Evolutionary conservation across 92 coral and sea anemone genomes (phyloP), one percentile per base, ranked within the genome.

Genomic region (Epizoanthus scotinus): DNA sequence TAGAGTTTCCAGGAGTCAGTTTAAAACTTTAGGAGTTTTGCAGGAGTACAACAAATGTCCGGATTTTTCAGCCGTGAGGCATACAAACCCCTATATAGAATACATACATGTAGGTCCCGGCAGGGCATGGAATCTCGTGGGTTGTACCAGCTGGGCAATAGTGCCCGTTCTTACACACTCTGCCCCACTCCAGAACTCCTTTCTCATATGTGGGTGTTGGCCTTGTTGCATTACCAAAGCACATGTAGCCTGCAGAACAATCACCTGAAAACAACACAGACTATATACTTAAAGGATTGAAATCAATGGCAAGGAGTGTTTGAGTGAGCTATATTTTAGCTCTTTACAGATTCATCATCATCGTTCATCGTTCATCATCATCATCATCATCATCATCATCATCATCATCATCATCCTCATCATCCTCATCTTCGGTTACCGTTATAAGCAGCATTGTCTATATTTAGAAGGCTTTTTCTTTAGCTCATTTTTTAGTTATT

Each of bases 121-220:
- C 70, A 20, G 99, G 99, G 71, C 99, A 95, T 0, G 85, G 87
- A 63, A 67, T 29, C 71, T 95, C 98, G 42, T 80, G 63, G 1
- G 92, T 87, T 14, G 98, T 87, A 26, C 99, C 99, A 56, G 89
- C 87, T 7, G 94, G 96, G 56, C 99, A 95, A 82, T 91, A 93
- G 54, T 78, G 88, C 0, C 99, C 99, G 9, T 78, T 77, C 26
- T 42, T 62, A 60, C 99, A 95, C 55, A 86, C 85, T 60, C 90
- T 65, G 57, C 99, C 99, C 94, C 94, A 95, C 67, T 95, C 98
- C 73, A 95, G 67, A 17, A 86, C 90, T 28, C 92, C 99, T 55
- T 40, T 67, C 63, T 93, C 94, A 83, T 55, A 95, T 26, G 98
- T 92, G 24, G 99, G 99, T 8, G 88, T 91, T 31, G 87, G 89